These are phyloP conservation scores for Ennomos erosarius DNA, from an alignment of 2,888 invertebrate species.

Conservation along the genomic window DNA sequence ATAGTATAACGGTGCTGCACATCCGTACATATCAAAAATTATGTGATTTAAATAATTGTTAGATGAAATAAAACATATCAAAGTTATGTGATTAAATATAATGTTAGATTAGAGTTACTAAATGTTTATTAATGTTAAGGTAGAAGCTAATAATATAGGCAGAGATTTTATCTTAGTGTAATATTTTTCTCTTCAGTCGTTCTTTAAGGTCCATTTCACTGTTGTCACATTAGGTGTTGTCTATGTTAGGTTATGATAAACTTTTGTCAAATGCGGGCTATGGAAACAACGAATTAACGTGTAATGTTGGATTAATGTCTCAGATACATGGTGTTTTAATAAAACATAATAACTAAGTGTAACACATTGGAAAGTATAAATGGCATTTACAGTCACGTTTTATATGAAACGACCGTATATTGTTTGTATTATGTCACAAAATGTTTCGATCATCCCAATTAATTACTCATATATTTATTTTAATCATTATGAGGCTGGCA, in stretches of 20 bases:
- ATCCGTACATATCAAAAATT: constrained; percentile 79
- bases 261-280: constrained; percentile 84
- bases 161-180: constrained; percentile 42
- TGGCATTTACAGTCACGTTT: constrained; percentile 10
- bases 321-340: constrained; percentile 47
- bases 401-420: constrained; percentile 2
- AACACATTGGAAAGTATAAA: neutral
- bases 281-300: constrained; percentile 76
- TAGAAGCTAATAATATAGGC: constrained; percentile 58
- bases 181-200: constrained; percentile 43
- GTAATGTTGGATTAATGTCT: constrained; percentile 39
- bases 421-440: neutral
- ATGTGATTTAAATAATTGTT: constrained; percentile 66
- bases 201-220: constrained; percentile 42
- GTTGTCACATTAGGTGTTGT: constrained; percentile 48
- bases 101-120: constrained; percentile 47
- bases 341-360: neutral
- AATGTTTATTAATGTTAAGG: constrained; percentile 61
- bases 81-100: constrained; percentile 74
- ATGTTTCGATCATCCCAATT: constrained; percentile 11
- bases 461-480: constrained; percentile 2
- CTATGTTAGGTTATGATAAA: constrained; percentile 50
- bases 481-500: constrained; percentile 24
- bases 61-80: constrained; percentile 70
- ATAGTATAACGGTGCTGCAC: constrained; percentile 76